Percentiles rank a stretch among this genome's conserved stretches.
These are phyloP conservation scores for Mormyrops attenuatus DNA, from an alignment of 2,797 vertebrate species.

Conservation along the genomic window DNA sequence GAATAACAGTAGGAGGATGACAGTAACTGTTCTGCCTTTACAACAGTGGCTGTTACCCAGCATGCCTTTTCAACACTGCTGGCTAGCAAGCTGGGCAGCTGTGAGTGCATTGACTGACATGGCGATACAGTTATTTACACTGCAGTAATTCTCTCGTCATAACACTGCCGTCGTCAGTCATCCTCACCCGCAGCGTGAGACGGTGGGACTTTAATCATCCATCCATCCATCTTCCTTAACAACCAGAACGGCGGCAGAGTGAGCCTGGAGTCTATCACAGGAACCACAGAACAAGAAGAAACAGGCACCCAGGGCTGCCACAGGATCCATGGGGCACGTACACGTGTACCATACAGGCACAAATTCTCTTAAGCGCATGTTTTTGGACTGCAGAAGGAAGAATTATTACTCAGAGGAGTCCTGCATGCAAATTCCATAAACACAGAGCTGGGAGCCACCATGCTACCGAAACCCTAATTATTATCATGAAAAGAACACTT, in stretches of 20 bases:
- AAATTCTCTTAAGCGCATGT: neutral
- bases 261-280: neutral
- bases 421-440: neutral
- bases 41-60: neutral
- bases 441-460: neutral
- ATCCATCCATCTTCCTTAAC: slow-evolving; percentile 1
- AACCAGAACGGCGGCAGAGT: neutral
- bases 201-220: neutral
- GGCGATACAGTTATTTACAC: neutral
- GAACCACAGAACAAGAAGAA: neutral
- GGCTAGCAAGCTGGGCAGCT: neutral
- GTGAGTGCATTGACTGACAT: neutral
- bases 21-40: neutral
- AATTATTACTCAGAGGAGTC: neutral
- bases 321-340: neutral
- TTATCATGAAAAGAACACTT: neutral
- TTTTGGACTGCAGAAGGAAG: neutral
- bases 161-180: neutral
- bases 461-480: neutral
- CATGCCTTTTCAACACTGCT: neutral
- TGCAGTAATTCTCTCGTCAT: neutral
- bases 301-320: neutral
- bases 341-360: neutral
- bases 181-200: neutral
- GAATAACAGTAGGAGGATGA: neutral